Base-by-base conservation (phyloP, 2,113 vertebrate species). In the Tauraco erythrolophus region DNA sequence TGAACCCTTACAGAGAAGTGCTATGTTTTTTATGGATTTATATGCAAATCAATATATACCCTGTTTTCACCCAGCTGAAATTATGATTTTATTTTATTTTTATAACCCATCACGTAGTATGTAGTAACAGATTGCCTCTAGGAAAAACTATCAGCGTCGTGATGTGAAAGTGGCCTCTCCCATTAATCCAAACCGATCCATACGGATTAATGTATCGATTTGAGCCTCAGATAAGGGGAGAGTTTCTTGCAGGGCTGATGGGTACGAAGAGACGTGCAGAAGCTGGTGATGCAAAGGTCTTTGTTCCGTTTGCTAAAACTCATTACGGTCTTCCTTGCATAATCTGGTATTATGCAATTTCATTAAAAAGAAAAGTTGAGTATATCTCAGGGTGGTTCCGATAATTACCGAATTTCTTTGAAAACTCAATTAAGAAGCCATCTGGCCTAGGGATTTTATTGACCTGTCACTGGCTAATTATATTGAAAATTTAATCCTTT, bases 391-490 rank as follows among this genome's bases (percentile, higher is more conserved):
- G 84, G 91, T 71, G 84, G 71, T 92, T 92, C 77, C 84, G 80
- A 46, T 87, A 89, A 84, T 80, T 89, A 76, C 46, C 0, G 0
- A 82, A 60, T 86, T 94, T 79, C 88, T 93, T 92, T 70, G 88
- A 70, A 84, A 92, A 83, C 72, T 84, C 71, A 62, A 57, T 96
- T 93, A 89, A 70, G 81, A 70, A 91, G 91, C 91, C 81, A 92
- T 94, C 77, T 89, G 91, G 84, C 62, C 66, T 48, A 17, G 57
- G 81, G 84, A 19, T 92, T 86, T 93, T 92, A 92, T 76, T 95
- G 91, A 89, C 84, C 91, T 86, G 91, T 89, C 88, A 62, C 71
- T 94, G 71, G 76, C 77, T 93, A 93, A 95, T 94, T 83, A 92
- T 46, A 68, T 70, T 89, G 84, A 46, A 94, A 84, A 95, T 87